Percentiles rank a stretch among this genome's conserved stretches.
Conservation (phyloP, 2,113 vertebrate genomes). For the Gopherus flavomarginatus region DNA sequence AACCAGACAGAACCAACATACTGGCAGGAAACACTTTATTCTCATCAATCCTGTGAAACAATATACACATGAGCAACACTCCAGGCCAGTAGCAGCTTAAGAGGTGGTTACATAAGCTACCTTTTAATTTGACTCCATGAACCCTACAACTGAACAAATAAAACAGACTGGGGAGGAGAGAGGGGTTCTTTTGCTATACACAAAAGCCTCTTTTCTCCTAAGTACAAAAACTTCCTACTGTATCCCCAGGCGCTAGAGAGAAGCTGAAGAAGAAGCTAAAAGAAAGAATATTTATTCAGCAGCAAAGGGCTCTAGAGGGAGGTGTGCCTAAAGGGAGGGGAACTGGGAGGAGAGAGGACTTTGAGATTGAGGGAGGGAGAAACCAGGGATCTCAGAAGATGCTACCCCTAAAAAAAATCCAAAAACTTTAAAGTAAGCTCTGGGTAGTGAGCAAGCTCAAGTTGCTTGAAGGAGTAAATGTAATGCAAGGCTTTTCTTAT, state of each 20-base stretch:
- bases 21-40: background rate
- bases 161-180: background rate
- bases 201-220: background rate
- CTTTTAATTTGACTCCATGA: background rate
- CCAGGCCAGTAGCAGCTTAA: background rate
- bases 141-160: background rate
- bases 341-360: background rate
- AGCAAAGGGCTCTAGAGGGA: background rate
- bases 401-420: background rate
- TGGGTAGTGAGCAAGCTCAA: background rate
- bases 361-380: background rate
- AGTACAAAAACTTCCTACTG: background rate
- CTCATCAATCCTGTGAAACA: background rate
- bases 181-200: rapidly evolving
- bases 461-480: background rate
- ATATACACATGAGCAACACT: background rate
- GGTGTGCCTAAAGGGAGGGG: background rate
- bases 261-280: background rate
- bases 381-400: background rate
- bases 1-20: background rate
- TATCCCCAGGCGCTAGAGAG: background rate
- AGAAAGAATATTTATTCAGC: background rate
- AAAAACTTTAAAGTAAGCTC: background rate
- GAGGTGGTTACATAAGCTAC: background rate
- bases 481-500: background rate